Base-by-base conservation (phyloP, 2,888 invertebrate genomes). In the Piscicola geometra region DNA sequence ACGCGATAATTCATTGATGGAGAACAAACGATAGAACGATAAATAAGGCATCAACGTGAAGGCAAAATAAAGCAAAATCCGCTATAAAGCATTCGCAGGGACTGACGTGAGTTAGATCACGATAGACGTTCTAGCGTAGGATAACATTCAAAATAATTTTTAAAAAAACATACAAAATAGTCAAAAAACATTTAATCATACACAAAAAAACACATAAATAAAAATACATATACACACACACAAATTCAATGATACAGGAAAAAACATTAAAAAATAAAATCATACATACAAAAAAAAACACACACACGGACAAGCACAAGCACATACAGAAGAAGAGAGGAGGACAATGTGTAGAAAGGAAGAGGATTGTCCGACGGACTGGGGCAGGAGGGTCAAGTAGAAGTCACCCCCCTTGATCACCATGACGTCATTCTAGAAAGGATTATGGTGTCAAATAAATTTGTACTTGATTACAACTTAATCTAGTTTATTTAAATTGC, bases 301-400 rank as follows among this genome's bases (percentile, higher is more conserved):
- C 32, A 35, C 32, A 33, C 25, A 71, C 32, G 18, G 5, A 41
- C n/a, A 72, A 35, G 18, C 28, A 28, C 15, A 56, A 5, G 12
- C 12, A 47, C 76, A 66, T 25, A 78, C 78, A 47, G 60, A 33
- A 12, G 83, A 79, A 69, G 83, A 81, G 66, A 86, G 81, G 79
- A 82, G 82, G 32, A 84, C 85, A 28, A 86, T 82, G 77, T 87
- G 86, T 76, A 83, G 84, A 80, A 82, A 87, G 77, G 81, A 83
- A 70, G 85, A 85, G 41, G 79, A 80, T 32, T 81, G 80, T 1
- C 80, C 81, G 56, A 84, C 82, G 71, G 81, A 81, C 71, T 83
- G 82, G 0, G 86, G 86, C 47, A 86, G 78, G 30, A 86, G 80
- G 60, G 83, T 81, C 79, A 85, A 85, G 78, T 85, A 85, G 2